Evolutionary conservation across 2,113 vertebrate genomes (phyloP).

Genomic region (Myotis lucifugus): DNA sequence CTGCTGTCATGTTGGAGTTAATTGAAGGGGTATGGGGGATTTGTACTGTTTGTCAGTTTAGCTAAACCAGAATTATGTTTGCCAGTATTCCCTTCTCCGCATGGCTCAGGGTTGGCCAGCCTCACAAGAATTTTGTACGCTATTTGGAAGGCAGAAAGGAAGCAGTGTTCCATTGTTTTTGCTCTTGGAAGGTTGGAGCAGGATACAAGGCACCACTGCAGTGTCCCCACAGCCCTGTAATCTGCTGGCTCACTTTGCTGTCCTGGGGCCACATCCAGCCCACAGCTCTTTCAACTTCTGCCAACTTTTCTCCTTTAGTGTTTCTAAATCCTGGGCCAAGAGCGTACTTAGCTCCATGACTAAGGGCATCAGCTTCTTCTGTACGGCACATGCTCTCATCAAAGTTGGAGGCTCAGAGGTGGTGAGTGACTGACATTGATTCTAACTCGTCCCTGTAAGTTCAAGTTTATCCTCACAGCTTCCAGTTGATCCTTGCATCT

Average conservation of each 20-base stretch:
- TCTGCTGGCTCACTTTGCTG: neutral
- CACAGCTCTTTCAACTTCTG: neutral
- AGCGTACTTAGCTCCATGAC: neutral
- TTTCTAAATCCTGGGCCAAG: neutral
- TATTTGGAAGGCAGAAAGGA: neutral
- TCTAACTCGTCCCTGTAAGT: neutral
- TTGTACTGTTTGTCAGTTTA: neutral
- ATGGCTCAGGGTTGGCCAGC: neutral
- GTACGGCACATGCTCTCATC: neutral
- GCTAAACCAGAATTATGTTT: neutral
- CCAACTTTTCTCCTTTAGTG: neutral
- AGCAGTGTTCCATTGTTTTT: neutral
- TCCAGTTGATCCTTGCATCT: neutral
- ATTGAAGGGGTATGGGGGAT: neutral
- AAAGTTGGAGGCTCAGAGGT: neutral
- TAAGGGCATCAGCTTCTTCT: neutral
- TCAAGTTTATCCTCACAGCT: neutral
- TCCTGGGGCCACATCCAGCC: neutral
- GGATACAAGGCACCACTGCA: neutral
- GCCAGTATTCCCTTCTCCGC: neutral
- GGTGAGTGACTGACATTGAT: neutral
- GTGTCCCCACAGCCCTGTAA: neutral
- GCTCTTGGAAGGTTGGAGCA: neutral
- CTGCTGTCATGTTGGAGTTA: neutral
- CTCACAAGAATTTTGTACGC: neutral